phyloP scores from a whole-genome alignment of 2,888 invertebrate species.

The Pyrrhia umbra region DNA sequence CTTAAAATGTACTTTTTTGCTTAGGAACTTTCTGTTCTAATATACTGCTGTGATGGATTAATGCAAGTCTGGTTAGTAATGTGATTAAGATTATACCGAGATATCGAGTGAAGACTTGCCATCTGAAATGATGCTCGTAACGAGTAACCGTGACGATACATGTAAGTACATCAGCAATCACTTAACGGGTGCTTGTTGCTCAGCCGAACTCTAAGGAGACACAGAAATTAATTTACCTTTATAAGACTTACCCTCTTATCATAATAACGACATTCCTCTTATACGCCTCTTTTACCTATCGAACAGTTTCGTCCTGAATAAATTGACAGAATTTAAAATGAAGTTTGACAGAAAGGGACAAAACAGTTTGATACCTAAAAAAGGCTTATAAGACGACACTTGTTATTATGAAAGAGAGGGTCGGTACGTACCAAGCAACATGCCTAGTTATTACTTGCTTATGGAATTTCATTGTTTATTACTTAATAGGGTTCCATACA shows the following conservation, averaged over 20 bases:
- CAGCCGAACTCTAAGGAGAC: too few relatives aligned
- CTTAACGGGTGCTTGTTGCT: conserved; percentile 20
- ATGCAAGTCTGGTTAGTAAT: conserved; percentile 11
- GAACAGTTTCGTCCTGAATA: conserved; percentile 2
- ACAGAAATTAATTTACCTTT: too few relatives aligned
- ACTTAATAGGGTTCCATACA: conserved; percentile 32
- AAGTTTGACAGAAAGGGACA: too few relatives aligned
- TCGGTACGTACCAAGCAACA: neutral
- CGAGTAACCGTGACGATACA: neutral
- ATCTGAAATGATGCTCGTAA: conserved; percentile 10
- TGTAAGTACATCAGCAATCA: conserved; percentile 33
- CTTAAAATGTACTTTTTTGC: conserved; percentile 78
- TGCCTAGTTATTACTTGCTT: conserved; percentile 20
- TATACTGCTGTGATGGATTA: conserved; percentile 69
- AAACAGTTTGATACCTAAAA: too few relatives aligned
- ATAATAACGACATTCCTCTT: too few relatives aligned
- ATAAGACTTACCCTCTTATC: too few relatives aligned
- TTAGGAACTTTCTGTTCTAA: conserved; percentile 88
- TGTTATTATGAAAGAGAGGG: too few relatives aligned
- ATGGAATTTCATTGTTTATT: conserved; percentile 26
- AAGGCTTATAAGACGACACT: too few relatives aligned
- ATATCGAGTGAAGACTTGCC: neutral
- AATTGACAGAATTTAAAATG: neutral
- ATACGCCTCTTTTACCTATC: neutral
- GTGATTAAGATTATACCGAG: neutral